A percentile compares a stretch with the other conserved stretches of the same genome.
These are phyloP conservation scores for Holothuria scabra DNA, from an alignment of 53 echinoderm and acorn worm genomes.

Conservation along the genomic window DNA sequence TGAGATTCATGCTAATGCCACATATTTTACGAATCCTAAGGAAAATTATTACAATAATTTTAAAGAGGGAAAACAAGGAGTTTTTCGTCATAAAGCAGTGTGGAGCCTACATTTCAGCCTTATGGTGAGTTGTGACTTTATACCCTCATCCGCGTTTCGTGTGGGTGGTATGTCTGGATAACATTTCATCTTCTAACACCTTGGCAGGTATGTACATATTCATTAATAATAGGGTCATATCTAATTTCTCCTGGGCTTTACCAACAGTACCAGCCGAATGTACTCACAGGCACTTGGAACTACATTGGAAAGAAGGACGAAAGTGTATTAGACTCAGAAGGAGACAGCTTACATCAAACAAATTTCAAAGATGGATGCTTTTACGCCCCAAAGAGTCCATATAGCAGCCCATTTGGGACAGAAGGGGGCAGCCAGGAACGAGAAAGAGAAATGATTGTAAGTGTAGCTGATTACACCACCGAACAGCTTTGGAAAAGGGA, in stretches of 20 bases:
- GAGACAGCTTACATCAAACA: slow-evolving; percentile 76
- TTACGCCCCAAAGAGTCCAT: slow-evolving; percentile 83
- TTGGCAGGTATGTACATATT: too few species aligned
- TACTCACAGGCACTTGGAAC: slow-evolving; percentile 63
- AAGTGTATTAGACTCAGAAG: background rate
- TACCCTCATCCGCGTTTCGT: too few species aligned
- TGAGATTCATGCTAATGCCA: too few species aligned
- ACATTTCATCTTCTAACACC: too few species aligned
- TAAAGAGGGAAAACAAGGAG: too few species aligned
- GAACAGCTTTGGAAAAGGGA: background rate
- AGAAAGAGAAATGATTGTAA: slow-evolving; percentile 26
- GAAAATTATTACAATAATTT: too few species aligned
- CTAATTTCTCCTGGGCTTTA: background rate
- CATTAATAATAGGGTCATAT: background rate
- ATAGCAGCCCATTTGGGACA: slow-evolving; percentile 38
- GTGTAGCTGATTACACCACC: background rate
- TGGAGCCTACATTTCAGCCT: too few species aligned
- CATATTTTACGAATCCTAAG: too few species aligned
- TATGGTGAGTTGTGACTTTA: too few species aligned
- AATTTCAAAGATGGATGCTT: slow-evolving; percentile 76
- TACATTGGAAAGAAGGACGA: slow-evolving; percentile 31
- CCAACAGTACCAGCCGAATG: slow-evolving; percentile 64
- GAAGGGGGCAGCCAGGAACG: slow-evolving; percentile 21
- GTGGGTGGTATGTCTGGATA: too few species aligned
- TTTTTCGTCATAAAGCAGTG: too few species aligned